Evolutionary conservation across 2,797 vertebrate species (phyloP).

Genomic region (Sebastes steindachneri): DNA sequence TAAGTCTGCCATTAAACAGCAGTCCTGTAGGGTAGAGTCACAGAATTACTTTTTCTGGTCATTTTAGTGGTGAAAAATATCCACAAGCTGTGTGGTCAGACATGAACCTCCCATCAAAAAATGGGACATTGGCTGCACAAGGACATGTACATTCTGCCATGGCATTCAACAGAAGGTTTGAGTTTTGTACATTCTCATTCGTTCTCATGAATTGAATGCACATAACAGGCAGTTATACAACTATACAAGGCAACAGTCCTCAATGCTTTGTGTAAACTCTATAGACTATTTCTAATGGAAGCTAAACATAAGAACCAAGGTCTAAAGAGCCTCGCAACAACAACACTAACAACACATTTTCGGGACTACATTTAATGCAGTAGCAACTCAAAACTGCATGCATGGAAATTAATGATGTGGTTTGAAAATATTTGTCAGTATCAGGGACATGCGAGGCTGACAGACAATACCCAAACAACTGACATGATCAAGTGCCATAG

Average conservation of each 20-base stretch:
- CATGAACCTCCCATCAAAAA: too few species aligned
- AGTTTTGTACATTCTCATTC: neutral
- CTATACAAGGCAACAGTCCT: neutral
- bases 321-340: neutral
- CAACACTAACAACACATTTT: neutral
- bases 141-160: neutral
- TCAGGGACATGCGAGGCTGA: neutral
- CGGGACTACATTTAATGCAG: neutral
- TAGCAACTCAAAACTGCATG: neutral
- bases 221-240: neutral
- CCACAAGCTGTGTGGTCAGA: neutral
- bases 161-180: neutral
- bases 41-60: neutral
- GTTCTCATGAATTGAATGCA: neutral
- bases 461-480: neutral
- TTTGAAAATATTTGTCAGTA: neutral
- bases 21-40: neutral
- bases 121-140: neutral
- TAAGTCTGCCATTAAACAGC: neutral
- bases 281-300: neutral
- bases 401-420: neutral
- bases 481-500: neutral
- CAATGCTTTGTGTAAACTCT: neutral
- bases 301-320: neutral
- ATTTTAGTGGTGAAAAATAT: neutral